These are phyloP conservation scores for Andricus quercusramuli DNA, from an alignment of 2,888 invertebrate genomes.

Conservation along the genomic window DNA sequence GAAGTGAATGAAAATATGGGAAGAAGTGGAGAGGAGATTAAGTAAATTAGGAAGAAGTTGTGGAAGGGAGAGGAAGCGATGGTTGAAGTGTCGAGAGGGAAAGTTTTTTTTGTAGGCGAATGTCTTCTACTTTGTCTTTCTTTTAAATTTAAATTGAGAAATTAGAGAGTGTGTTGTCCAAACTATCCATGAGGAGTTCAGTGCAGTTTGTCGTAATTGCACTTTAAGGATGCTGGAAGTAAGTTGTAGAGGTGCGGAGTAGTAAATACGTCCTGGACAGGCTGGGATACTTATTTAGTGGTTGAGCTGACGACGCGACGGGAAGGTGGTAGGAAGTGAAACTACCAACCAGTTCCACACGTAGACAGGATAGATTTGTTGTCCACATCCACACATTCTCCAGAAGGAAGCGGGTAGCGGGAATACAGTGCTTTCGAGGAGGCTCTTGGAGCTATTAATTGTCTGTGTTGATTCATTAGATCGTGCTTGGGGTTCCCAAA, in stretches of 20 bases:
- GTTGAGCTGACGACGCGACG: slow-evolving; percentile 48
- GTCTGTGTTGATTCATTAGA: slow-evolving; percentile 78
- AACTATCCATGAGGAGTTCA: too few relatives aligned
- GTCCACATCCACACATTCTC: slow-evolving; percentile 66
- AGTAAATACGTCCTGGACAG: slow-evolving; percentile 28
- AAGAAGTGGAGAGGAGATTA: too few relatives aligned
- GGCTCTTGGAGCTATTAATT: slow-evolving; percentile 75
- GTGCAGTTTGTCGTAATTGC: background rate
- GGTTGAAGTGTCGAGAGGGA: too few relatives aligned
- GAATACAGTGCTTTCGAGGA: slow-evolving; percentile 67
- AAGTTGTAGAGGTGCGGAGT: slow-evolving; percentile 5
- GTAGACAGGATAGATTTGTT: slow-evolving; percentile 73
- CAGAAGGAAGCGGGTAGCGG: slow-evolving; percentile 46
- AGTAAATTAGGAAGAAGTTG: too few relatives aligned
- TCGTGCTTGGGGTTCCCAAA: slow-evolving; percentile 73
- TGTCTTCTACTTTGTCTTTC: too few relatives aligned
- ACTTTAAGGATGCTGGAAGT: background rate
- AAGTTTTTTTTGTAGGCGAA: too few relatives aligned
- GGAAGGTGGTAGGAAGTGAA: slow-evolving; percentile 52
- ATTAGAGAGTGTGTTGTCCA: too few relatives aligned
- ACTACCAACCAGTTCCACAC: slow-evolving; percentile 49
- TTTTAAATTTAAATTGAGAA: too few relatives aligned
- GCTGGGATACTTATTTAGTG: slow-evolving; percentile 44
- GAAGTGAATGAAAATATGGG: too few relatives aligned
- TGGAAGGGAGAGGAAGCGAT: too few relatives aligned